Evolutionary conservation across 1,140 invertebrate genomes (phyloP).

Genomic region (Drosophila insularis): DNA sequence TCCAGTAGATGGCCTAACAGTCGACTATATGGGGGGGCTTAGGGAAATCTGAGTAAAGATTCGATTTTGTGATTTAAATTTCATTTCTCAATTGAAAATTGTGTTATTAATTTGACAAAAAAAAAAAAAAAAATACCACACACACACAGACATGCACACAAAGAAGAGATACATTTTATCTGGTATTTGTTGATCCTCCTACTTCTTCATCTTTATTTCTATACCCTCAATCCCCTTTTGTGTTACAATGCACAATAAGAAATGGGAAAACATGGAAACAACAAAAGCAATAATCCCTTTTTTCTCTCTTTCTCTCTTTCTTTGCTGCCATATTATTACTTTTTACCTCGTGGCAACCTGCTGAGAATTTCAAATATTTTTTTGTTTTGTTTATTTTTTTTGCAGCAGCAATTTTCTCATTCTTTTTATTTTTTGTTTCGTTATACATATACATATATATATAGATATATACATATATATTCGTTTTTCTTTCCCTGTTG

Average conservation of each 20-base stretch:
- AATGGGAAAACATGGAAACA: slow-evolving; percentile 1
- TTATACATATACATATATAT: not conserved
- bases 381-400: slow-evolving; percentile 4
- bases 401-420: slow-evolving; percentile 7
- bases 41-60: not conserved
- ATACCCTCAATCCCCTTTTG: too few species aligned
- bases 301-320: slow-evolving; percentile 7
- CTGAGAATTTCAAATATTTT: slow-evolving; percentile 19
- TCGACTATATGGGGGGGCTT: too few species aligned
- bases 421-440: slow-evolving; percentile 19
- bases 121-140: not conserved
- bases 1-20: too few species aligned
- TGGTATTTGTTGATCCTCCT: not conserved
- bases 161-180: not conserved
- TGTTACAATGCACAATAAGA: not conserved
- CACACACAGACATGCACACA: not conserved
- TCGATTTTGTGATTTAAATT: not conserved
- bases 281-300: slow-evolving; percentile 29
- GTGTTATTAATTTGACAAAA: not conserved
- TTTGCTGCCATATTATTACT: not conserved
- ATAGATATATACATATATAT: too few species aligned
- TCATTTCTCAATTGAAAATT: slow-evolving; percentile 3
- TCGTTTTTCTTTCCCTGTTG: slow-evolving; percentile 13
- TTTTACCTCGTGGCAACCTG: slow-evolving; percentile 16
- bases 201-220: not conserved